Percentiles rank a stretch among this genome's conserved stretches.
Conservation (phyloP, 2,888 invertebrate species). For the Dicroscelio sp. region DNA sequence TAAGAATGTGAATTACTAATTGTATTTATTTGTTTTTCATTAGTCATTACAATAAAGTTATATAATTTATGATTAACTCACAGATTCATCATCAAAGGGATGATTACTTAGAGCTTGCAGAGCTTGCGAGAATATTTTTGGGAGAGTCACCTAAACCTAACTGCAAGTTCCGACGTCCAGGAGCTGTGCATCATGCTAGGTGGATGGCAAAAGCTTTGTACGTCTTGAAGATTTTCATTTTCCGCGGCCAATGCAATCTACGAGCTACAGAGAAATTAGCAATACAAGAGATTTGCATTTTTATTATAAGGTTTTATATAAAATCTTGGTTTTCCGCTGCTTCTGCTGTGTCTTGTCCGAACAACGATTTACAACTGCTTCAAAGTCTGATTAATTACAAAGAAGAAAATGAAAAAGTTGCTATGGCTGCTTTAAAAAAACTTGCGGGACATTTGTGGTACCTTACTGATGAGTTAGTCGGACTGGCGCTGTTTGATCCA, state of each 20-base stretch:
- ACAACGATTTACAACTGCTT: slow-evolving; percentile 56
- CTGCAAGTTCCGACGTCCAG: slow-evolving; percentile 79
- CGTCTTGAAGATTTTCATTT: slow-evolving; percentile 79
- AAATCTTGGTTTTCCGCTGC: slow-evolving; percentile 65
- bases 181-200: slow-evolving; percentile 86
- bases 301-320: slow-evolving; percentile 58
- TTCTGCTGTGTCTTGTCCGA: slow-evolving; percentile 40
- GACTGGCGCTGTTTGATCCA: slow-evolving; percentile 68
- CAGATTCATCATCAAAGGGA: neutral
- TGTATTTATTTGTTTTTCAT: neutral
- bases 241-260: slow-evolving; percentile 59
- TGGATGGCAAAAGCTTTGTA: slow-evolving; percentile 85
- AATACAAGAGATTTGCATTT: slow-evolving; percentile 56
- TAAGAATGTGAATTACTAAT: neutral
- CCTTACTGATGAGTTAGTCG: slow-evolving; percentile 56
- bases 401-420: slow-evolving; percentile 33
- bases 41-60: neutral
- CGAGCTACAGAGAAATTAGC: neutral
- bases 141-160: neutral
- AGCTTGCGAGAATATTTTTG: slow-evolving; percentile 25
- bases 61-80: neutral
- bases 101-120: slow-evolving; percentile 84
- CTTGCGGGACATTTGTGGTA: slow-evolving; percentile 61
- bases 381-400: slow-evolving; percentile 40
- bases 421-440: slow-evolving; percentile 46